A percentile compares a stretch with the other conserved stretches of the same genome.
These are phyloP conservation scores for Trichonephila clavata DNA, from an alignment of 1,140 invertebrate species.

Conservation along the genomic window DNA sequence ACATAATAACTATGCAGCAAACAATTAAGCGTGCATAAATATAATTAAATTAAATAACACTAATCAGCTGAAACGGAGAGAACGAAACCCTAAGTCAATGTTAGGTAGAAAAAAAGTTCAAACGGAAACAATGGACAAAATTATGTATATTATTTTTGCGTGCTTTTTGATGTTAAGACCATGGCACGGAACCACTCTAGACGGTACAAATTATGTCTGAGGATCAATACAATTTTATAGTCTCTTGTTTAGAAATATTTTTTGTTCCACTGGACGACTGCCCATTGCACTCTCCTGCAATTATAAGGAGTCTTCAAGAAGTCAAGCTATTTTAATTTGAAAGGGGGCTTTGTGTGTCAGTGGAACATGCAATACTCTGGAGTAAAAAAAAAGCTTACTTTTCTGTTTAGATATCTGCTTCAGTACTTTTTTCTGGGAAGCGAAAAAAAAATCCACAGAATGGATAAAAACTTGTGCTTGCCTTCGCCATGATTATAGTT, in stretches of 20 bases:
- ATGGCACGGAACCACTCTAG: background rate
- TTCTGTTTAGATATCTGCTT: background rate
- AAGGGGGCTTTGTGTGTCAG: background rate
- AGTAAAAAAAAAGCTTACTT: background rate
- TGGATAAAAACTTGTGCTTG: background rate
- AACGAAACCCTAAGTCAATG: background rate
- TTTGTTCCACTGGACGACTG: background rate
- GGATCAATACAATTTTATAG: background rate
- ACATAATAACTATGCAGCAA: background rate
- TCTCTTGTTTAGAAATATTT: background rate
- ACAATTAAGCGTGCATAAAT: conserved; percentile 21
- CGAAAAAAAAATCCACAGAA: background rate
- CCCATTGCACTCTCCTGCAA: background rate
- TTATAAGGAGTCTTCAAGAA: background rate
- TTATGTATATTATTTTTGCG: conserved; percentile 22
- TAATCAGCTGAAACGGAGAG: background rate
- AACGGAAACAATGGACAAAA: background rate
- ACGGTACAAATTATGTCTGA: background rate
- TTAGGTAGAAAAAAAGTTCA: background rate
- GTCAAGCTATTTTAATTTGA: background rate
- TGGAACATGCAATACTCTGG: background rate
- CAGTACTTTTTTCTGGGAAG: background rate
- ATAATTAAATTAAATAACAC: conserved; percentile 29
- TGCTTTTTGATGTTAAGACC: background rate
- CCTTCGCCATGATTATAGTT: background rate